phyloP scores from a whole-genome alignment of 1,140 invertebrate genomes.

The Phthorimaea operculella region DNA sequence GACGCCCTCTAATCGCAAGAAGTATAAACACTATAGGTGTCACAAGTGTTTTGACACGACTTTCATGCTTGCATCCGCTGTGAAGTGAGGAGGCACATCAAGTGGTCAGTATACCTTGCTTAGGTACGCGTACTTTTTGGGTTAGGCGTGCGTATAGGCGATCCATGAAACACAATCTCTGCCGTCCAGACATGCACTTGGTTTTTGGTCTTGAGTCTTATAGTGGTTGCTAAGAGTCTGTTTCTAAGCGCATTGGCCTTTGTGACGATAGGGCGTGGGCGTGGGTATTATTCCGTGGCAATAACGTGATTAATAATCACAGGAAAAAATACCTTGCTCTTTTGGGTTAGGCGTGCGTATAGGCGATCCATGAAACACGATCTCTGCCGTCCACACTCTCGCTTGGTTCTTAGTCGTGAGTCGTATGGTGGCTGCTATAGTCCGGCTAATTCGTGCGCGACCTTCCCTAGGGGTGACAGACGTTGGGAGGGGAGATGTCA shows the following conservation, averaged over 20 bases:
- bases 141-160: slow-evolving; percentile 81
- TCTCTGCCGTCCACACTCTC: slow-evolving; percentile 85
- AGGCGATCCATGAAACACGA: slow-evolving; percentile 89
- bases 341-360: slow-evolving; percentile 82
- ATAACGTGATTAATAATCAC: no score
- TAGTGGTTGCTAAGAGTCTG: slow-evolving; percentile 86
- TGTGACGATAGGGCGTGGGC: slow-evolving; percentile 60
- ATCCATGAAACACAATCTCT: slow-evolving; percentile 90
- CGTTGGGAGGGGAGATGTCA: no score
- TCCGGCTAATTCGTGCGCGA: no score
- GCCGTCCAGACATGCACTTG: slow-evolving; percentile 80
- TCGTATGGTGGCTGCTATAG: slow-evolving; percentile 85
- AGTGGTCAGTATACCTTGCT: slow-evolving; percentile 86
- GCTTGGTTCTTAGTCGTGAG: slow-evolving; percentile 78
- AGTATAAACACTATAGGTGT: no score
- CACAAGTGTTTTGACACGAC: no score
- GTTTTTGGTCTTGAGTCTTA: slow-evolving; percentile 81
- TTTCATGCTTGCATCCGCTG: no score
- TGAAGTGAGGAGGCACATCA: no score
- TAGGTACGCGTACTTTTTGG: no score
- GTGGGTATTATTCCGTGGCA: no score
- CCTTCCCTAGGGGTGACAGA: no score
- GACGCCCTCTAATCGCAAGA: no score
- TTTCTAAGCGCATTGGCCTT: slow-evolving; percentile 72
- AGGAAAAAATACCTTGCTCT: slow-evolving; percentile 88